Evolutionary conservation across 1,140 invertebrate species (phyloP).

Genomic region (Drosophila mauritiana): DNA sequence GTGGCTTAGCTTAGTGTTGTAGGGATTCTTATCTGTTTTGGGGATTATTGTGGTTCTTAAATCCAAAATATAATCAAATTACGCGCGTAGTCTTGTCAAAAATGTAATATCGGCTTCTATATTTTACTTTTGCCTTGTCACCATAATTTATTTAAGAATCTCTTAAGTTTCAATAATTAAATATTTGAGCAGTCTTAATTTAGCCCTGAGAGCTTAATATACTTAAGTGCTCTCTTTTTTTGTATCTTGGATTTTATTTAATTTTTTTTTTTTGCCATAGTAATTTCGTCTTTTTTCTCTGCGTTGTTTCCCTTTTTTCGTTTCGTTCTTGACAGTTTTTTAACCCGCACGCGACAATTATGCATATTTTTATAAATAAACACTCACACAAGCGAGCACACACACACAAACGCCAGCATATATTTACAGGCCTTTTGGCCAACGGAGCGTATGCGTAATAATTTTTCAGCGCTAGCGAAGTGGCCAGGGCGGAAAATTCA

Average conservation of each 20-base stretch:
- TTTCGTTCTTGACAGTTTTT: constrained; percentile 26
- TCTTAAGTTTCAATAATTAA: constrained; percentile 8
- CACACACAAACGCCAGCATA: constrained; percentile 3
- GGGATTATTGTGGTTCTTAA: not conserved
- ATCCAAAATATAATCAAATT: constrained; percentile 37
- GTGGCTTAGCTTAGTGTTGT: constrained; percentile 19
- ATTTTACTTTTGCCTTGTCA: not conserved
- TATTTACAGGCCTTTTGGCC: constrained; percentile 54
- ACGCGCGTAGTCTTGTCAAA: constrained; percentile 5
- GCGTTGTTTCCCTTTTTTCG: constrained; percentile 16
- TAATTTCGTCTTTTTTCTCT: constrained; percentile 25
- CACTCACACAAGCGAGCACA: constrained; percentile 10
- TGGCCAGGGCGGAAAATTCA: constrained; percentile 14
- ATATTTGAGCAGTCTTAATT: constrained; percentile 37
- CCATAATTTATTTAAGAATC: not conserved
- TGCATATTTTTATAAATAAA: constrained; percentile 77
- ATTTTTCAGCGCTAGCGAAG: constrained; percentile 28
- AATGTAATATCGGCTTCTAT: constrained; percentile 1
- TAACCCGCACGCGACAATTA: constrained; percentile 72
- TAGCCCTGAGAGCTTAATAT: constrained; percentile 14
- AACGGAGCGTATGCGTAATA: constrained; percentile 71
- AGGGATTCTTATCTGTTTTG: constrained; percentile 9
- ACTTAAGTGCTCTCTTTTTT: constrained; percentile 4
- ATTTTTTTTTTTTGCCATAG: constrained; percentile 8
- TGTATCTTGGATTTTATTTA: constrained; percentile 16